A percentile compares a stretch with the other conserved stretches of the same genome.
Evolutionary conservation across 2,113 vertebrate genomes (phyloP).

Genomic region (Piliocolobus tephrosceles): DNA sequence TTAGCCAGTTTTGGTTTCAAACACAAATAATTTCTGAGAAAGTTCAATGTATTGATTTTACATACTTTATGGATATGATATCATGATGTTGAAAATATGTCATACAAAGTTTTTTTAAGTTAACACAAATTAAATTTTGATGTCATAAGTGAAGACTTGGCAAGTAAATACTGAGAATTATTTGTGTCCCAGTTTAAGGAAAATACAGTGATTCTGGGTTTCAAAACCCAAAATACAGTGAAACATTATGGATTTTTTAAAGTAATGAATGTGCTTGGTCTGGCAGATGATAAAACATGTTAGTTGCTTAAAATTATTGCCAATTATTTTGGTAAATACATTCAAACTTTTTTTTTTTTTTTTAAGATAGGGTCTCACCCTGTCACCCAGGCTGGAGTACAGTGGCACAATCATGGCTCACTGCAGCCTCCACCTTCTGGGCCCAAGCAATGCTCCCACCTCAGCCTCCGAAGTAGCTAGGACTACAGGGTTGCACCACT

Average conservation of each 20-base stretch:
- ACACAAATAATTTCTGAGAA: slow-evolving; percentile 12
- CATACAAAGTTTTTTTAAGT: not conserved
- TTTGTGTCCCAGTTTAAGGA: not conserved
- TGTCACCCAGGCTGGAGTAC: no score
- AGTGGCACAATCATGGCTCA: no score
- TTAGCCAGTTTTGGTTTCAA: not conserved
- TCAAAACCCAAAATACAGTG: not conserved
- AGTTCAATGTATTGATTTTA: not conserved
- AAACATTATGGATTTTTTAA: not conserved
- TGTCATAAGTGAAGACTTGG: not conserved
- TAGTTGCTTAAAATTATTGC: not conserved
- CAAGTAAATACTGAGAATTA: not conserved
- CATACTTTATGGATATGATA: not conserved
- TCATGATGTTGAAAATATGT: slow-evolving; percentile 35
- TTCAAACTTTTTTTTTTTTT: not conserved
- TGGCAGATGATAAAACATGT: not conserved
- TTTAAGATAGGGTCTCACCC: no score
- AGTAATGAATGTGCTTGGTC: not conserved
- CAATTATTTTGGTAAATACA: not conserved
- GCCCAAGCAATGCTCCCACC: no score
- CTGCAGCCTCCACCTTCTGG: no score
- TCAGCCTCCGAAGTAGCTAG: no score
- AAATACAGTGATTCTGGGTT: not conserved
- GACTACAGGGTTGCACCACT: no score
- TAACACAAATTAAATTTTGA: not conserved